These are phyloP conservation scores for Eutolmus rufibarbis DNA, from an alignment of 2,888 invertebrate genomes.

Conservation along the genomic window DNA sequence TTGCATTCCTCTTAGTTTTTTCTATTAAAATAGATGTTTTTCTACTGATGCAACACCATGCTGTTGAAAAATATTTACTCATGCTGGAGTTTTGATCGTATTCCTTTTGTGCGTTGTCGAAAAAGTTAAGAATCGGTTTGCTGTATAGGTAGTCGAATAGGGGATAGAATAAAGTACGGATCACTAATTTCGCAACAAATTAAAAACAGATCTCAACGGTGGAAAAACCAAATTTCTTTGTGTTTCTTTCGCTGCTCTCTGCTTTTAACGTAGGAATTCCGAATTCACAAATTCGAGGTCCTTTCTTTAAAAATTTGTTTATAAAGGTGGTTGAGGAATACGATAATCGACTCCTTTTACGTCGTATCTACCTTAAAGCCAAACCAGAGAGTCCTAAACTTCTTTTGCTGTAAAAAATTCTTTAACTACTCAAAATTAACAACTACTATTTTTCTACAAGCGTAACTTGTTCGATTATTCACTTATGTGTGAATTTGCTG, in stretches of 20 bases:
- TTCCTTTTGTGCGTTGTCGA: background rate
- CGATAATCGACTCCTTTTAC: background rate
- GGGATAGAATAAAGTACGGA: no score
- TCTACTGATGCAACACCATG: background rate
- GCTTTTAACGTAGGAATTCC: background rate
- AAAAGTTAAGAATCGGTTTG: background rate
- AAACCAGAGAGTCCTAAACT: background rate
- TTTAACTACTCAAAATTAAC: background rate
- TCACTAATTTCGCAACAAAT: background rate
- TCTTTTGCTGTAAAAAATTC: background rate
- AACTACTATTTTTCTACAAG: background rate
- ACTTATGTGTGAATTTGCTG: constrained; percentile 15
- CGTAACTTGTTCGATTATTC: background rate
- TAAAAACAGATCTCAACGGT: background rate
- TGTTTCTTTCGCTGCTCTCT: background rate
- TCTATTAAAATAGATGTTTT: background rate
- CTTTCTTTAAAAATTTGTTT: background rate
- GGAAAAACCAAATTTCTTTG: background rate
- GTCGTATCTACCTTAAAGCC: background rate
- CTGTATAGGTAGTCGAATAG: no score
- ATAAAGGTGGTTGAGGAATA: background rate
- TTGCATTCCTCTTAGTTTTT: background rate
- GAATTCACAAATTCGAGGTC: background rate
- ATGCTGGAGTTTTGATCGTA: background rate
- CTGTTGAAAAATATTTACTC: background rate